A percentile compares a stretch with the other conserved stretches of the same genome.
phyloP scores from a whole-genome alignment of 2,797 vertebrate species.

The Gephyroberyx darwinii region DNA sequence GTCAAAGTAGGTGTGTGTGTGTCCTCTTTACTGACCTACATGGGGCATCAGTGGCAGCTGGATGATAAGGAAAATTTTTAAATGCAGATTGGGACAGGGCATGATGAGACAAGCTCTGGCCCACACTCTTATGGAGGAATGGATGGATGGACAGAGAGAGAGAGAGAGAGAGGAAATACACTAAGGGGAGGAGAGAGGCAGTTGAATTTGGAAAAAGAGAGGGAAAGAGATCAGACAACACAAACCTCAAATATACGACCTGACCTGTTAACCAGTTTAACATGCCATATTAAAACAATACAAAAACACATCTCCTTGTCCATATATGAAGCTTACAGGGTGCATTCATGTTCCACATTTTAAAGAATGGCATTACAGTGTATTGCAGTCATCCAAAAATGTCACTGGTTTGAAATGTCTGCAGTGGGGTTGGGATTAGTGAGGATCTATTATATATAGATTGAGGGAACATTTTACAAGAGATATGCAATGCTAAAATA shows the following conservation, averaged over 20 bases:
- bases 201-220: neutral
- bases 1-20: neutral
- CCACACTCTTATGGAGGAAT: conserved; percentile 20
- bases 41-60: conserved; percentile 64
- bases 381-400: neutral
- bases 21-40: conserved; percentile 74
- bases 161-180: conserved; percentile 33
- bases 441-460: neutral
- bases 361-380: neutral
- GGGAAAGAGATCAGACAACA: conserved; percentile 5
- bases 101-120: conserved; percentile 41
- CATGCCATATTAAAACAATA: neutral
- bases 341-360: neutral
- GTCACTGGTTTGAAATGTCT: neutral
- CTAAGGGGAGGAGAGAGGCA: neutral
- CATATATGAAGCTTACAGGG: neutral
- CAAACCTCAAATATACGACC: neutral
- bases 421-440: neutral
- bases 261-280: neutral
- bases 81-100: conserved; percentile 59
- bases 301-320: neutral
- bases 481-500: no score
- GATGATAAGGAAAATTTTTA: conserved; percentile 68
- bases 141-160: conserved; percentile 35
- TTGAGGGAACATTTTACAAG: no score